Percentiles rank a stretch among this genome's conserved stretches.
Conservation (phyloP, 1,140 invertebrate genomes). For the Samia ricini region DNA sequence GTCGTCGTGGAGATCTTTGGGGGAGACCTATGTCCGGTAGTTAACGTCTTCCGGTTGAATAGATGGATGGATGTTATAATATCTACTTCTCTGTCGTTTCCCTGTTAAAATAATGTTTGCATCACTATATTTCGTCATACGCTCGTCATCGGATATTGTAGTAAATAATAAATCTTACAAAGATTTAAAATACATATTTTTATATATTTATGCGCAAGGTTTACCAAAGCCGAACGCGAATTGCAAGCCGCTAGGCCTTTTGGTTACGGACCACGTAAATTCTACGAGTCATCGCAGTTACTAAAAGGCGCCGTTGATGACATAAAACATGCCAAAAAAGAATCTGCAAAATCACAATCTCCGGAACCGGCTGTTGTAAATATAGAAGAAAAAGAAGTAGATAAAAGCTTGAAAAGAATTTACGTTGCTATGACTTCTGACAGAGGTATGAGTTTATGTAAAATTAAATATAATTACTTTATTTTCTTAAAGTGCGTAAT, state of each 20-base stretch:
- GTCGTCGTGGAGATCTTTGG: no score
- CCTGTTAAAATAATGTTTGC: no score
- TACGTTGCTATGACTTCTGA: constrained; percentile 96
- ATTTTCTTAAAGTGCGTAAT: neutral
- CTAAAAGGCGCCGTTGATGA: constrained; percentile 32
- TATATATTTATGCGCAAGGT: constrained; percentile 77
- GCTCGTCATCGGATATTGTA: neutral
- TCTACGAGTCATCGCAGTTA: constrained; percentile 81
- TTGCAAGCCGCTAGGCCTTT: constrained; percentile 93
- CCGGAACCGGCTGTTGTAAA: constrained; percentile 31
- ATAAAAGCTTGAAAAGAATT: constrained; percentile 82
- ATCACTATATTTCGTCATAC: neutral
- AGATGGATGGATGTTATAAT: no score
- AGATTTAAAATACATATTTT: neutral
- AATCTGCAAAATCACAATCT: constrained; percentile 83
- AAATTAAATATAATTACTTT: neutral
- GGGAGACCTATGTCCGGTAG: no score
- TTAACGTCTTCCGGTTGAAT: no score
- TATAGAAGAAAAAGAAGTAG: constrained; percentile 24
- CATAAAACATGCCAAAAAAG: constrained; percentile 62
- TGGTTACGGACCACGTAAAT: constrained; percentile 91
- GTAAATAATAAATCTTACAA: neutral
- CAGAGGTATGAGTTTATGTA: constrained; percentile 77
- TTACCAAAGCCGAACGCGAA: constrained; percentile 95
- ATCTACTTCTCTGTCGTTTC: no score